Evolutionary conservation across 2,888 invertebrate genomes (phyloP).

Genomic region (Ischnus inquisitorius): DNA sequence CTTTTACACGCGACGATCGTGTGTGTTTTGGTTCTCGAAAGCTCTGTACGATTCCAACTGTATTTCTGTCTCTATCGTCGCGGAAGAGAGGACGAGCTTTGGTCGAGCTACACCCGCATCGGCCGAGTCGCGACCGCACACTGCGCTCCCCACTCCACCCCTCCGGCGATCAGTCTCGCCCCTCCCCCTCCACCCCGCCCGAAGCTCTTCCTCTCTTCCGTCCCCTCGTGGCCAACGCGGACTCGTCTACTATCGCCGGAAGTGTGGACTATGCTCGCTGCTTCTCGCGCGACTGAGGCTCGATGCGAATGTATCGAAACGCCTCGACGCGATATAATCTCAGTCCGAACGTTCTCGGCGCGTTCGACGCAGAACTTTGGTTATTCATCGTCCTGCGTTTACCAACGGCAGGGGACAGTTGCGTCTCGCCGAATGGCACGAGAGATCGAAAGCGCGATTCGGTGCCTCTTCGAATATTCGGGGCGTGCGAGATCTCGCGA

Average conservation of each 20-base stretch:
- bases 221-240: constrained; percentile 57
- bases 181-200: too few species aligned
- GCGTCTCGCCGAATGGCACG: too few species aligned
- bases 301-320: constrained; percentile 3
- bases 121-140: constrained; percentile 81
- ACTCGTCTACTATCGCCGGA: constrained; percentile 45
- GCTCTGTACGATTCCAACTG: constrained; percentile 29
- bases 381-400: too few species aligned
- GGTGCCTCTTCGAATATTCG: neutral
- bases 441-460: too few species aligned
- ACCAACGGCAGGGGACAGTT: too few species aligned
- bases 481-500: neutral
- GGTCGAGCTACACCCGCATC: constrained; percentile 75
- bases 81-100: constrained; percentile 70
- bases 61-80: constrained; percentile 30
- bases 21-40: constrained; percentile 3
- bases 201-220: constrained; percentile 63
- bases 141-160: constrained; percentile 79
- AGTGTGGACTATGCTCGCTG: constrained; percentile 42
- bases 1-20: neutral
- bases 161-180: constrained; percentile 56
- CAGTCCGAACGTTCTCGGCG: too few species aligned
- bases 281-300: constrained; percentile 21
- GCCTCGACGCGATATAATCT: constrained; percentile 1
- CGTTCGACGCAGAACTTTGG: neutral